Conservation (phyloP, 1,140 invertebrate species). For the Artemia franciscana region DNA sequence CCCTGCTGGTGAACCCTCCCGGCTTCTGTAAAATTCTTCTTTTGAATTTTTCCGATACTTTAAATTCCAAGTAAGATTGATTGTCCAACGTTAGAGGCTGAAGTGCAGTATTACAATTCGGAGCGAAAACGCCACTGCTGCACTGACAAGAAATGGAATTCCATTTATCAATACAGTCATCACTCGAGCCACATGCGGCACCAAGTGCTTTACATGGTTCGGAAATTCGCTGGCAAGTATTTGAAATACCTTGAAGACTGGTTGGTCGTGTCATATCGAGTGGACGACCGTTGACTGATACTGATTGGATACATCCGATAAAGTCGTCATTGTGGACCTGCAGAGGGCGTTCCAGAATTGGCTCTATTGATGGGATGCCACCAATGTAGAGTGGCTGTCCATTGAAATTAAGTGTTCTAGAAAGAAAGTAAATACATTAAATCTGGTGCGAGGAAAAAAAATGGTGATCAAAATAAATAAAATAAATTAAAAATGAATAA, state of each 20-base stretch:
- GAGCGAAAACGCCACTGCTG: constrained; percentile 37
- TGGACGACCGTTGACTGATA: constrained; percentile 55
- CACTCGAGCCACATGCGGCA: constrained; percentile 32
- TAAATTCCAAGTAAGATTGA: constrained; percentile 50
- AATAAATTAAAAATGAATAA: constrained; percentile 8
- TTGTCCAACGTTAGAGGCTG: constrained; percentile 49
- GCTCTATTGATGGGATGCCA: constrained; percentile 54
- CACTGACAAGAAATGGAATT: constrained; percentile 29
- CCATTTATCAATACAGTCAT: constrained; percentile 62
- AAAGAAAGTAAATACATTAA: constrained; percentile 18
- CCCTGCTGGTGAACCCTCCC: background rate
- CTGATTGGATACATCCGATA: constrained; percentile 72
- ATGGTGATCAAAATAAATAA: no score
- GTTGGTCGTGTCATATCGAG: constrained; percentile 54
- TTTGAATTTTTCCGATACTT: constrained; percentile 54
- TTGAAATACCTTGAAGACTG: constrained; percentile 37
- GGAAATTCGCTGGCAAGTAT: constrained; percentile 40
- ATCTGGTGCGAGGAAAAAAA: no score
- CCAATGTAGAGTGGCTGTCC: constrained; percentile 62
- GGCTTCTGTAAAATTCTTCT: constrained; percentile 19
- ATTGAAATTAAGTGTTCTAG: constrained; percentile 73
- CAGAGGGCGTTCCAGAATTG: constrained; percentile 56
- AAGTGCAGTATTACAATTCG: constrained; percentile 49
- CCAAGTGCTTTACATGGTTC: constrained; percentile 31
- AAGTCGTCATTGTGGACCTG: constrained; percentile 77